phyloP scores from a whole-genome alignment of 2,113 vertebrate species.

The human (Homo sapiens) region GRCh38 chr13:40163501-40164000 shows the following conservation, averaged over 20 bases:
- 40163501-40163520: not conserved
- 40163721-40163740: not conserved
- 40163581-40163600: not conserved
- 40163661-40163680: not conserved
- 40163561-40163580: not conserved
- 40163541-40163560: not conserved
- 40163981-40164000: no score
- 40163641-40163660: not conserved
- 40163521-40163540: not conserved
- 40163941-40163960: not conserved
- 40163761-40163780: not conserved
- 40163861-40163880: not conserved
- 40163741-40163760: not conserved
- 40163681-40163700: not conserved
- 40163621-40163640: not conserved
- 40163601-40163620: not conserved
- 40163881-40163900: not conserved
- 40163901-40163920: not conserved
- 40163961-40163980: not conserved
- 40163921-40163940: not conserved
- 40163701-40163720: not conserved
- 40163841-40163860: not conserved
- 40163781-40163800: not conserved
- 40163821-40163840: not conserved
- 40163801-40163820: conserved; percentile 36